Conservation (phyloP, 2,888 invertebrate species). For the Hoplodrina blanda region DNA sequence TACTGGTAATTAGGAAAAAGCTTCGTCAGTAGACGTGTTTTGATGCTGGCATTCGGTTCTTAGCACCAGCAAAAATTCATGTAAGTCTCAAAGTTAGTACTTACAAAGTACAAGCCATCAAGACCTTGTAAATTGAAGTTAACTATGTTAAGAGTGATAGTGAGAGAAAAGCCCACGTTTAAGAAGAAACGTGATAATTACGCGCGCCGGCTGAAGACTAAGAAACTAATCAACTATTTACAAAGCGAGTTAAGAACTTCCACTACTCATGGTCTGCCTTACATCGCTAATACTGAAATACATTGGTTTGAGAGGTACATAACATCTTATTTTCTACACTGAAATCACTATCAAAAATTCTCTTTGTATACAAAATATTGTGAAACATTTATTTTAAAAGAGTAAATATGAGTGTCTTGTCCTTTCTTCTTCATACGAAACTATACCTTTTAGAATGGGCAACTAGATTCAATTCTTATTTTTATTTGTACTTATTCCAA, state of each 20-base stretch:
- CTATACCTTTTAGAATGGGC: no score
- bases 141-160: conserved; percentile 70
- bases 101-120: not conserved
- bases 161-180: conserved; percentile 69
- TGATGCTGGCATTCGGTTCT: not conserved
- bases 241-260: conserved; percentile 77
- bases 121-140: conserved; percentile 30
- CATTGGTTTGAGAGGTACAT: conserved; percentile 82
- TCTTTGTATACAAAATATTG: no score
- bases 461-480: no score
- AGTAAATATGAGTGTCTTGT: no score
- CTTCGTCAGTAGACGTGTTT: not conserved
- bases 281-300: conserved; percentile 77
- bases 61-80: not conserved
- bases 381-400: no score
- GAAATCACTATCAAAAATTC: no score
- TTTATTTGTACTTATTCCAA: no score
- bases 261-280: conserved; percentile 81
- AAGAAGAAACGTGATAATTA: conserved; percentile 78
- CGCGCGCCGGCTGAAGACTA: conserved; percentile 70
- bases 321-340: no score
- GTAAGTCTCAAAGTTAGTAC: not conserved
- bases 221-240: conserved; percentile 78
- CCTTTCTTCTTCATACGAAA: no score
- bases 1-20: not conserved